phyloP scores from a whole-genome alignment of 1,140 invertebrate species.

The Magallana angulata region DNA sequence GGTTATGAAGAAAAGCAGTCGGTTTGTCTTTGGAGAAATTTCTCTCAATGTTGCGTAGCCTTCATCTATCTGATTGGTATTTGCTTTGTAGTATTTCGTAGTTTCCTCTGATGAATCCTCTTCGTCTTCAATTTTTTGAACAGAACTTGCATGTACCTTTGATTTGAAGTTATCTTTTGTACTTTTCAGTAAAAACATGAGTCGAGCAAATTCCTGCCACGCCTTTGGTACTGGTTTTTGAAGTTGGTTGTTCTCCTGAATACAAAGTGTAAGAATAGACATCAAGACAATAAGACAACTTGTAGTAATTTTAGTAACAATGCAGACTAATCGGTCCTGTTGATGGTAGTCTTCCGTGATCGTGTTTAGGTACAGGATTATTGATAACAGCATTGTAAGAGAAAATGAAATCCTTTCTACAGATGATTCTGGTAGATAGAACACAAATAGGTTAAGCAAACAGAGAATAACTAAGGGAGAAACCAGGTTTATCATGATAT shows the following conservation, averaged over 20 bases:
- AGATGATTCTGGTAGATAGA: slow-evolving; percentile 35
- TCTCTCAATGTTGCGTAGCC: no score
- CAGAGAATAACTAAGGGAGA: slow-evolving; percentile 19
- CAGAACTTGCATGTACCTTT: no score
- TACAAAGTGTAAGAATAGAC: not conserved
- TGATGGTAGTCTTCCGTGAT: slow-evolving; percentile 29
- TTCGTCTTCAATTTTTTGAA: no score
- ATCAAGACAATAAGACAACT: not conserved
- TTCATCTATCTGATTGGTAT: no score
- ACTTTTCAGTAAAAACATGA: not conserved
- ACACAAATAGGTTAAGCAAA: slow-evolving; percentile 44
- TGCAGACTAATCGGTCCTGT: not conserved
- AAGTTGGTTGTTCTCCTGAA: not conserved
- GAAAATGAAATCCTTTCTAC: slow-evolving; percentile 48
- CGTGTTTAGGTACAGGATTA: slow-evolving; percentile 34
- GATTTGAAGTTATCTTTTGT: no score
- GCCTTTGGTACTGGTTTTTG: not conserved
- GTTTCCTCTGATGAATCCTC: no score
- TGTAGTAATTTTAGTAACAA: not conserved
- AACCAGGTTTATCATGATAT: slow-evolving; percentile 20
- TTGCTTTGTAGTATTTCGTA: no score
- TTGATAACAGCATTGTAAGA: slow-evolving; percentile 43
- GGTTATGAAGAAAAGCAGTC: no score
- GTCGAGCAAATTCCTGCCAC: not conserved
- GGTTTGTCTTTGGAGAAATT: no score